These are phyloP conservation scores for Archilochus colubris DNA, from an alignment of 2,113 vertebrate species.

Conservation along the genomic window DNA sequence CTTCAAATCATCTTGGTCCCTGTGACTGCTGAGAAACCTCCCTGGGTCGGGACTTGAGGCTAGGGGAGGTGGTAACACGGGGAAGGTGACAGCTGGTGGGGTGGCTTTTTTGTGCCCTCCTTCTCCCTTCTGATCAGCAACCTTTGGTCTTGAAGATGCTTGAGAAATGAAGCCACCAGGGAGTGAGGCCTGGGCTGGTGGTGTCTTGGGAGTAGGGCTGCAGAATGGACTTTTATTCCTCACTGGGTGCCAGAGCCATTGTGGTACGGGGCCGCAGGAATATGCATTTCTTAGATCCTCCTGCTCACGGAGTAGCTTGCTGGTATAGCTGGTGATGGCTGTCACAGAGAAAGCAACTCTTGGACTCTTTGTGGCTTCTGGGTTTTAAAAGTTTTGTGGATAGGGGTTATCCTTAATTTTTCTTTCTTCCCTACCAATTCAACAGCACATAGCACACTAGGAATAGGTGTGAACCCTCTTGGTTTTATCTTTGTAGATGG, in stretches of 20 bases:
- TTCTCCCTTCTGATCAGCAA: fast-evolving
- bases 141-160: fast-evolving
- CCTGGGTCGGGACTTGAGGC: background rate
- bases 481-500: background rate
- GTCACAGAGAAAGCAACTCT: background rate
- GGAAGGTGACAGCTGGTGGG: background rate
- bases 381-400: background rate
- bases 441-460: background rate
- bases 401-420: background rate
- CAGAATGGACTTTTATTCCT: fast-evolving
- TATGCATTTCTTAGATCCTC: background rate
- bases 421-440: background rate
- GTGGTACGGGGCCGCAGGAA: fast-evolving
- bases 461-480: background rate
- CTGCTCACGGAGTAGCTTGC: background rate
- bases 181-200: background rate
- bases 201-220: background rate
- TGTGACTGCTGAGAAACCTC: background rate
- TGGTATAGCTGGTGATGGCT: background rate
- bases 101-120: background rate
- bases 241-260: background rate
- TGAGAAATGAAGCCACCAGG: background rate
- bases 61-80: background rate
- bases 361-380: background rate
- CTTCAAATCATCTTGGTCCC: fast-evolving